Conservation (phyloP, 2,113 vertebrate species). For the Pollimyrus isidori region DNA sequence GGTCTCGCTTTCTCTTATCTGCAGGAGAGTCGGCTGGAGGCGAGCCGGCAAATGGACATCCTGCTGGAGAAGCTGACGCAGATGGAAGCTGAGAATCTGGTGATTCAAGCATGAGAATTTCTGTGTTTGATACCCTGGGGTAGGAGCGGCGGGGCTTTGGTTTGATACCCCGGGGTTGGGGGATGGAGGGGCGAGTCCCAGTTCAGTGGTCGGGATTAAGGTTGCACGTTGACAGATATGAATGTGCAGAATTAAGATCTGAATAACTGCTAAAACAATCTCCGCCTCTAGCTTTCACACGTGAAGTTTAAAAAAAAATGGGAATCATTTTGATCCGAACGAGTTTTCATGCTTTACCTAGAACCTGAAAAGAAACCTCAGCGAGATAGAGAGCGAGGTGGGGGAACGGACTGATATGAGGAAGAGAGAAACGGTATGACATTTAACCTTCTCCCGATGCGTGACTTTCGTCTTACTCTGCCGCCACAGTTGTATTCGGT, state of each 20-base stretch:
- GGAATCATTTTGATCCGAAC: neutral
- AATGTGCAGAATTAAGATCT: neutral
- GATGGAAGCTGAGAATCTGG: constrained; percentile 64
- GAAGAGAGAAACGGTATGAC: constrained; percentile 65
- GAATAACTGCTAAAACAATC: neutral
- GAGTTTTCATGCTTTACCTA: constrained; percentile 39
- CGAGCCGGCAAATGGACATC: constrained; percentile 39
- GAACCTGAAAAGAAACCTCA: constrained; percentile 64
- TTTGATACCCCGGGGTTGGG: no score
- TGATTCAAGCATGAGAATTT: constrained; percentile 29
- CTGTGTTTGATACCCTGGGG: neutral
- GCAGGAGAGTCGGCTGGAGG: constrained; percentile 38
- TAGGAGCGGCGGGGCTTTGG: neutral
- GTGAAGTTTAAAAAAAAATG: neutral
- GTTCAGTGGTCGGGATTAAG: neutral
- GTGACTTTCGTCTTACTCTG: neutral
- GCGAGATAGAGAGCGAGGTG: constrained; percentile 56
- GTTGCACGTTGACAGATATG: neutral
- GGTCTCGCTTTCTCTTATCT: neutral
- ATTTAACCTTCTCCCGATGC: neutral
- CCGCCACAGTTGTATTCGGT: neutral
- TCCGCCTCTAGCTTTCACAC: neutral
- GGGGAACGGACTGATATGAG: constrained; percentile 62
- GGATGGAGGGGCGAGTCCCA: neutral
- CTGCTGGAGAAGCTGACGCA: constrained; percentile 60